A percentile compares a stretch with the other conserved stretches of the same genome.
These are phyloP conservation scores for Petrolisthes manimaculis DNA, from an alignment of 2,888 invertebrate species.

Conservation along the genomic window DNA sequence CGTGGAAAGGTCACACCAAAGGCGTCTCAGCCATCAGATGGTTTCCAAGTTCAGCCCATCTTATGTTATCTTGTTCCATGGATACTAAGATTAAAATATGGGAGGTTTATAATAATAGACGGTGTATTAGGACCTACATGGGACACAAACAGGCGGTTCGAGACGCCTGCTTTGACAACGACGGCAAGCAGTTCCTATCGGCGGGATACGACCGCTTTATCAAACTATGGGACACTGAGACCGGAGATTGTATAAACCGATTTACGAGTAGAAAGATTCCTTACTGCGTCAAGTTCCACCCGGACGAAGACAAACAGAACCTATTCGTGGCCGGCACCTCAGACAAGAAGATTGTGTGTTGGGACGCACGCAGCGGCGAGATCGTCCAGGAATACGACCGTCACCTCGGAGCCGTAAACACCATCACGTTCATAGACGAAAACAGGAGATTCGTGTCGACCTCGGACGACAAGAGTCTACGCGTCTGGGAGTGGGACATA, in stretches of 20 bases:
- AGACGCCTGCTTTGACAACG: constrained; percentile 95
- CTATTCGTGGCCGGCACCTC: constrained; percentile 98
- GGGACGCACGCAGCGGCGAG: constrained; percentile 95
- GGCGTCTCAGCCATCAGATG: constrained; percentile 94
- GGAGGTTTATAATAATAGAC: constrained; percentile 96
- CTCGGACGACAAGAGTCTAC: constrained; percentile 97
- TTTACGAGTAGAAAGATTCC: constrained; percentile 97
- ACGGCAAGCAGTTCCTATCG: constrained; percentile 91
- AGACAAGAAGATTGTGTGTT: constrained; percentile 99
- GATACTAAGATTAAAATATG: constrained; percentile 97
- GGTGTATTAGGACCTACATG: constrained; percentile 93
- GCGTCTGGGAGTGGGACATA: constrained; percentile 99
- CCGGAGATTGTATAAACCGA: constrained; percentile 85
- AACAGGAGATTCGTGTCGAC: constrained; percentile 98
- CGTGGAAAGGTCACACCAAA: constrained; percentile 97
- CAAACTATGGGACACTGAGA: constrained; percentile 99
- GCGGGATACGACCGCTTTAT: constrained; percentile 96
- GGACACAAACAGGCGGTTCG: constrained; percentile 97
- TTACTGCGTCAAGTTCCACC: constrained; percentile 98
- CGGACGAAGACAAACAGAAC: constrained; percentile 96
- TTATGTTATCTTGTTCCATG: constrained; percentile 96
- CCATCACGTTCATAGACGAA: constrained; percentile 99
- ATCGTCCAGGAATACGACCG: constrained; percentile 98
- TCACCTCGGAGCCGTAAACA: constrained; percentile 98
- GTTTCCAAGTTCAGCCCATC: constrained; percentile 94